Evolutionary conservation across 2,888 invertebrate species (phyloP).

Genomic region (Polylopha cassiicola): DNA sequence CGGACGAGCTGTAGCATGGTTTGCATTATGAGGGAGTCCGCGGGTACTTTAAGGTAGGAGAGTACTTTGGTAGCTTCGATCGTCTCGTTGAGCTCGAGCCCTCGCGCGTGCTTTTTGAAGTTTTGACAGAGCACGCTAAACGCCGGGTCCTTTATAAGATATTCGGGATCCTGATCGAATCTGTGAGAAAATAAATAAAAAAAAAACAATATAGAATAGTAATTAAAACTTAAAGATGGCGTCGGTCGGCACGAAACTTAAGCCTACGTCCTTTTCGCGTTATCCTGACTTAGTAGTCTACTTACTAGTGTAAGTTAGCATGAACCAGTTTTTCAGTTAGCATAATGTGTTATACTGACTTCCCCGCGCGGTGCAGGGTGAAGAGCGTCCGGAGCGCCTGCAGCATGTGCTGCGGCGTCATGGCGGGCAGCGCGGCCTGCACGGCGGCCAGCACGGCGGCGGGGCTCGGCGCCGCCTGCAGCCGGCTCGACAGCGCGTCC

Average conservation of each 20-base stretch:
- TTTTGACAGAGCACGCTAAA: slow-evolving; percentile 78
- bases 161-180: slow-evolving; percentile 45
- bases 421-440: slow-evolving; percentile 45
- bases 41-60: slow-evolving; percentile 75
- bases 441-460: slow-evolving; percentile 68
- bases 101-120: slow-evolving; percentile 73
- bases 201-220: slow-evolving; percentile 15
- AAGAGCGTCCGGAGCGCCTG: slow-evolving; percentile 76
- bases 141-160: slow-evolving; percentile 71
- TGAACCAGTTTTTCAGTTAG: too few species aligned
- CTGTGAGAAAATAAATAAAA: slow-evolving; percentile 28
- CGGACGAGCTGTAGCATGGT: slow-evolving; percentile 80
- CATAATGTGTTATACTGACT: too few species aligned
- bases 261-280: too few species aligned
- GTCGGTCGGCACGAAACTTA: too few species aligned
- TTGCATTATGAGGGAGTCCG: slow-evolving; percentile 77
- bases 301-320: too few species aligned
- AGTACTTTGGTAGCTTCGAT: slow-evolving; percentile 79
- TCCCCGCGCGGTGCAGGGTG: slow-evolving; percentile 71
- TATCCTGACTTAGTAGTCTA: too few species aligned
- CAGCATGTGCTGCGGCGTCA: slow-evolving; percentile 76
- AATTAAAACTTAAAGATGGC: too few species aligned
- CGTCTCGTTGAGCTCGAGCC: slow-evolving; percentile 70
- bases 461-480: slow-evolving; percentile 62
- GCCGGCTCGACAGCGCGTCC: slow-evolving; percentile 64